Evolutionary conservation across 2,113 vertebrate genomes (phyloP).

Genomic region (Parus major): DNA sequence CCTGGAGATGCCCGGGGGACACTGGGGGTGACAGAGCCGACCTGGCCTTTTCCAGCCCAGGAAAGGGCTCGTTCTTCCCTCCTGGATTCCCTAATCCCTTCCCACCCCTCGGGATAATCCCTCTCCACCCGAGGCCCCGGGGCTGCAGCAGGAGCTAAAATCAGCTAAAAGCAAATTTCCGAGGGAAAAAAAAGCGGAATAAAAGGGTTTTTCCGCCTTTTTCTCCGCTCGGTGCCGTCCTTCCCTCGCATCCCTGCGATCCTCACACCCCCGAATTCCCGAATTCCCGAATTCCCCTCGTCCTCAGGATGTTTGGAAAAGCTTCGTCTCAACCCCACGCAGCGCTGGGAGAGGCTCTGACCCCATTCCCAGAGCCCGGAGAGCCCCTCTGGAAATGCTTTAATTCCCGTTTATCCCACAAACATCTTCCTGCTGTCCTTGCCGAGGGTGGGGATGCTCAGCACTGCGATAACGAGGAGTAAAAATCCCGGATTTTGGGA

Average conservation of each 20-base stretch:
- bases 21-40: background rate
- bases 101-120: background rate
- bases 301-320: background rate
- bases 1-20: background rate
- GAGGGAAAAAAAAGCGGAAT: background rate
- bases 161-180: background rate
- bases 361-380: background rate
- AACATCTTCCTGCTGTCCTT: fast-evolving
- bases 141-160: background rate
- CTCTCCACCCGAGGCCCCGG: background rate
- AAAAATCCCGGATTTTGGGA: background rate
- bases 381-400: background rate
- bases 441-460: fast-evolving
- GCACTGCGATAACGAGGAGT: fast-evolving
- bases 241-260: background rate
- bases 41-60: background rate
- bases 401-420: background rate
- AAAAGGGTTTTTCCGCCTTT: too few relatives aligned
- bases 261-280: too few relatives aligned
- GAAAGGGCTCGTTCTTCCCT: background rate
- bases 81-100: background rate
- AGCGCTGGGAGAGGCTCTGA: background rate
- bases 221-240: too few relatives aligned
- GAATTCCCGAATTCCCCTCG: background rate
- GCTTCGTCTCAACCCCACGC: fast-evolving